Percentiles rank a stretch among this genome's conserved stretches.
These are phyloP conservation scores for Linnaemya tessellans DNA, from an alignment of 2,888 invertebrate genomes.

Conservation along the genomic window DNA sequence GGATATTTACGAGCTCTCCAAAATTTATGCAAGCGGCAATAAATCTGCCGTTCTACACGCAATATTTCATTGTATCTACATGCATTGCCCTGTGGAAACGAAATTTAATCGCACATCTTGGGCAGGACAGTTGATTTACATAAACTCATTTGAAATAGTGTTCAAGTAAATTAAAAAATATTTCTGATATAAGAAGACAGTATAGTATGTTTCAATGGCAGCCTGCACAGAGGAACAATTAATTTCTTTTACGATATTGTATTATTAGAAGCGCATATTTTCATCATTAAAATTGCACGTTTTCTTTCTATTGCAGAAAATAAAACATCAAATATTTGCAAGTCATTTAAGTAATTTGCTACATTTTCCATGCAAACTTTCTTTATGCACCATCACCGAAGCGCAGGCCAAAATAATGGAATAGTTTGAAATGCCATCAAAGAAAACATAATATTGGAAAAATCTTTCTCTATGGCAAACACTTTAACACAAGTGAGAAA, in stretches of 20 bases:
- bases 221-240: background rate
- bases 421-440: background rate
- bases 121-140: constrained; percentile 44
- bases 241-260: no score
- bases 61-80: constrained; percentile 24
- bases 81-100: background rate
- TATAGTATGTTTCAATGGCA: background rate
- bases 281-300: background rate
- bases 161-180: background rate
- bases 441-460: constrained; percentile 27
- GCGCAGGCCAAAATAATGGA: background rate
- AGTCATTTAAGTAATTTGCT: background rate
- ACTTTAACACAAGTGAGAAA: background rate
- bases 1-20: constrained; percentile 11
- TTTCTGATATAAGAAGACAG: background rate
- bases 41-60: constrained; percentile 32
- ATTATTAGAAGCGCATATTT: background rate
- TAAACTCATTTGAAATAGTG: constrained; percentile 31
- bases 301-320: background rate
- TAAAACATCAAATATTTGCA: background rate
- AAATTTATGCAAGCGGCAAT: constrained; percentile 49
- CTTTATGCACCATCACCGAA: background rate
- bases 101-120: constrained; percentile 16
- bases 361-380: constrained; percentile 1
- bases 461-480: background rate